Evolutionary conservation across 1,140 invertebrate genomes (phyloP).

Genomic region (Oryctes rhinoceros): DNA sequence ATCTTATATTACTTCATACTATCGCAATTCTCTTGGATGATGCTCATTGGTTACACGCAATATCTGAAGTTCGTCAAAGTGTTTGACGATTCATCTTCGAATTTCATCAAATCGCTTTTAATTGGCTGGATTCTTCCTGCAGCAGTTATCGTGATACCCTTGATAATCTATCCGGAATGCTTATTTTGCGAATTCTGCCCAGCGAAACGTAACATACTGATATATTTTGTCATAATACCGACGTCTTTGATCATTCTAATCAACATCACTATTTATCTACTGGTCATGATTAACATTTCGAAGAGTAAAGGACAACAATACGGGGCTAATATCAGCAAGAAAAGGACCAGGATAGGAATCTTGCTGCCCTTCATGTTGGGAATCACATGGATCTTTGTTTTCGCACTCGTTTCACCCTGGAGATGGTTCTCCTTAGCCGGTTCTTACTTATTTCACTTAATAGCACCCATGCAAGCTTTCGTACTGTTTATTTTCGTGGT

Average conservation of each 20-base stretch:
- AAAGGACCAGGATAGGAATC: slow-evolving; percentile 66
- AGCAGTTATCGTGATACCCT: slow-evolving; percentile 47
- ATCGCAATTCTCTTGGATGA: slow-evolving; percentile 72
- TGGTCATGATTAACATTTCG: slow-evolving; percentile 66
- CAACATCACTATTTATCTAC: slow-evolving; percentile 65
- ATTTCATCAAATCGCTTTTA: slow-evolving; percentile 54
- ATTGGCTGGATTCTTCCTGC: slow-evolving; percentile 56
- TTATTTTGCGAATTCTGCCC: slow-evolving; percentile 64
- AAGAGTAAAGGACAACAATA: slow-evolving; percentile 61
- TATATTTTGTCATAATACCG: slow-evolving; percentile 65
- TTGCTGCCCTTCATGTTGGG: slow-evolving; percentile 70
- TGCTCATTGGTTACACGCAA: slow-evolving; percentile 69
- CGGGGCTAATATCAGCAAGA: slow-evolving; percentile 63
- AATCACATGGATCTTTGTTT: slow-evolving; percentile 70
- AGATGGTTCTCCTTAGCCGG: slow-evolving; percentile 59
- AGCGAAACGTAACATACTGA: slow-evolving; percentile 64
- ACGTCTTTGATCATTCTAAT: slow-evolving; percentile 64
- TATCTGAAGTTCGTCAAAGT: slow-evolving; percentile 69
- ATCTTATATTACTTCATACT: slow-evolving; percentile 69
- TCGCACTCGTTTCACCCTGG: slow-evolving; percentile 60
- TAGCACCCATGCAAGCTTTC: slow-evolving; percentile 64
- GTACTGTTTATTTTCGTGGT: slow-evolving; percentile 66
- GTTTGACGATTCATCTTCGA: slow-evolving; percentile 60
- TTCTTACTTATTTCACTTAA: slow-evolving; percentile 65
- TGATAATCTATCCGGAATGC: slow-evolving; percentile 60